A percentile compares a stretch with the other conserved stretches of the same genome.
Conservation (phyloP, 2,888 invertebrate genomes). For the Epinotia nisella region DNA sequence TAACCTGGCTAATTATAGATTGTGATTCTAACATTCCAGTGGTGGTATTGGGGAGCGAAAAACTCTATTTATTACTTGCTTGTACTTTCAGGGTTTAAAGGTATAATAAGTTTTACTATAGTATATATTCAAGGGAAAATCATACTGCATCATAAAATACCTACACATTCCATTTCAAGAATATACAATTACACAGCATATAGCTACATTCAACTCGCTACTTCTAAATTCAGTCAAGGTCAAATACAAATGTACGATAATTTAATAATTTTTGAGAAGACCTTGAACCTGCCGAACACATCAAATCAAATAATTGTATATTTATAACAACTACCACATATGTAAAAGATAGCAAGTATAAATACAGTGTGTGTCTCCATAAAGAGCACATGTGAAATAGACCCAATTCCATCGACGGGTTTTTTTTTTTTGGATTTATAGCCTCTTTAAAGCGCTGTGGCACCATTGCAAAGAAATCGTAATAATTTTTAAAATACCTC, state of each 20-base stretch:
- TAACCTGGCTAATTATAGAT: slow-evolving; percentile 1
- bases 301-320: not conserved
- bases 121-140: not conserved
- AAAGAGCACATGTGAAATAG: too few species aligned
- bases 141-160: not conserved
- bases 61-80: slow-evolving; percentile 3
- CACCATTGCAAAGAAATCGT: too few species aligned
- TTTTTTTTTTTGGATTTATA: too few species aligned
- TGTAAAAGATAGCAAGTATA: not conserved
- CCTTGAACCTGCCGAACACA: not conserved
- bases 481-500: too few species aligned
- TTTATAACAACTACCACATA: not conserved
- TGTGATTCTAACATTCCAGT: not conserved
- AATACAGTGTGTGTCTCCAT: too few species aligned
- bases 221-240: not conserved
- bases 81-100: slow-evolving; percentile 5
- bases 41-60: not conserved
- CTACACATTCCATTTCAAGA: not conserved
- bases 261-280: not conserved
- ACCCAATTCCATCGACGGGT: too few species aligned
- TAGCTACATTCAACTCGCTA: not conserved
- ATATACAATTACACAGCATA: not conserved
- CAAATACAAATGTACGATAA: not conserved
- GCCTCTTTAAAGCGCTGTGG: too few species aligned
- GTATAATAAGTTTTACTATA: too few species aligned